Conservation (phyloP, 2,113 vertebrate species). For the Hippocampus abdominalis region DNA sequence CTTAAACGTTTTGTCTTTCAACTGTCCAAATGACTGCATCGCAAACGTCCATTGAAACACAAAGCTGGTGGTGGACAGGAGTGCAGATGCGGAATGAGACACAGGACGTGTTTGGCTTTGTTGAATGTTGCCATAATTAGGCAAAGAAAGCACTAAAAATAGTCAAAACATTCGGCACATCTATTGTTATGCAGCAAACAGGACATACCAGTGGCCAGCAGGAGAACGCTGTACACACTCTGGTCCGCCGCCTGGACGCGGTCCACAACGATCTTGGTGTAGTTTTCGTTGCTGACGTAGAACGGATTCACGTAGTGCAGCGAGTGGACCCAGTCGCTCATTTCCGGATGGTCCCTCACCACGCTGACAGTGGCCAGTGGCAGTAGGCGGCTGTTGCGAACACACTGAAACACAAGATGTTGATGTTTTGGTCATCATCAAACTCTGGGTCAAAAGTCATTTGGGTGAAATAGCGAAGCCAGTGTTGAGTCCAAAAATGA, state of each 20-base stretch:
- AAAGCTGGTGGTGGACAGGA: background rate
- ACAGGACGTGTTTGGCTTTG: background rate
- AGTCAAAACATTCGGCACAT: background rate
- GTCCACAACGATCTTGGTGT: conserved; percentile 73
- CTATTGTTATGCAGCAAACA: background rate
- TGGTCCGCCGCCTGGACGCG: conserved; percentile 51
- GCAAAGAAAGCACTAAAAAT: background rate
- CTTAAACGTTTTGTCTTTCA: background rate
- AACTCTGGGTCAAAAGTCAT: no score
- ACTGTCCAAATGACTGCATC: background rate
- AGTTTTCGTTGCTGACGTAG: conserved; percentile 67
- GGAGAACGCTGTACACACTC: conserved; percentile 56
- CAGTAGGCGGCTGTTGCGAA: conserved; percentile 56
- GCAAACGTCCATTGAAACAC: background rate
- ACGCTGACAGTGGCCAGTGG: conserved; percentile 52
- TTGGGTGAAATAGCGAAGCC: no score
- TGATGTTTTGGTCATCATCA: background rate
- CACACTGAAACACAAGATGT: conserved; percentile 59
- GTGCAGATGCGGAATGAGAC: conserved; percentile 13
- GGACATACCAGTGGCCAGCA: conserved; percentile 70
- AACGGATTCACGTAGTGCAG: conserved; percentile 56
- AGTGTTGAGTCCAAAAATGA: no score
- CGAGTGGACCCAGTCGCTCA: conserved; percentile 68
- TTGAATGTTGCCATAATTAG: background rate
- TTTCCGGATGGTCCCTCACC: conserved; percentile 69